Percentiles rank a stretch among this genome's conserved stretches.
These are phyloP conservation scores for Lagria hirta DNA, from an alignment of 2,888 invertebrate genomes.

Conservation along the genomic window DNA sequence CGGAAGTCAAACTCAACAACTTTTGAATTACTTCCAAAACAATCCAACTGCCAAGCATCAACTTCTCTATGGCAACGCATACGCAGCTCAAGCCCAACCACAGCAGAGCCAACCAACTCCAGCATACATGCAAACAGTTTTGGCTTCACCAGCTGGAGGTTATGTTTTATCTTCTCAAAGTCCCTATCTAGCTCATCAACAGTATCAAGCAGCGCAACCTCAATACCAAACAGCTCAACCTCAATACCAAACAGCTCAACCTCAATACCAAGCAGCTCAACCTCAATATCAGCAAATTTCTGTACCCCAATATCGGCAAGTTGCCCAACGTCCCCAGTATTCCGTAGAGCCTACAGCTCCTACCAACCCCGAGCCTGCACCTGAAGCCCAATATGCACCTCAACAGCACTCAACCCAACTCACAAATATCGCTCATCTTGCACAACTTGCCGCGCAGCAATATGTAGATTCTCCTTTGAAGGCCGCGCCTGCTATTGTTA, in stretches of 20 bases:
- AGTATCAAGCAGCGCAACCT: constrained; percentile 4
- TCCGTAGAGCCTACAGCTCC: too few relatives aligned
- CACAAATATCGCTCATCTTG: constrained; percentile 38
- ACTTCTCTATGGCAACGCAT: constrained; percentile 23
- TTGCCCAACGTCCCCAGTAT: constrained; percentile 4
- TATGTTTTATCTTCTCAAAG: constrained; percentile 10
- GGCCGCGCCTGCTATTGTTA: constrained; percentile 49
- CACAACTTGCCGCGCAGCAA: constrained; percentile 44
- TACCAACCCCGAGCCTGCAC: constrained; percentile 10
- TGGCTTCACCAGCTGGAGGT: constrained; percentile 13
- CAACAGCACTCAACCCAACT: constrained; percentile 34
- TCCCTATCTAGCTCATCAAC: constrained; percentile 8
- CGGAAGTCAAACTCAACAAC: constrained; percentile 42
- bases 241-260: constrained; percentile 5
- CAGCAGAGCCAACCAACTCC: constrained; percentile 13
- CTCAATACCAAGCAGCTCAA: constrained; percentile 2
- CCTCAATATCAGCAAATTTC: constrained; percentile 8
- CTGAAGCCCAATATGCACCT: constrained; percentile 5
- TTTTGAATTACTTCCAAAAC: constrained; percentile 47
- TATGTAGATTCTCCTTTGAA: constrained; percentile 29
- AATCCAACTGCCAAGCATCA: constrained; percentile 44
- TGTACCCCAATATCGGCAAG: constrained; percentile 4
- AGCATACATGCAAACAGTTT: constrained; percentile 16
- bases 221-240: constrained; percentile 5
- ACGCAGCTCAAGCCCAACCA: constrained; percentile 27